phyloP scores from a whole-genome alignment of 2,888 invertebrate genomes.

The Lycocerus yunnanus region DNA sequence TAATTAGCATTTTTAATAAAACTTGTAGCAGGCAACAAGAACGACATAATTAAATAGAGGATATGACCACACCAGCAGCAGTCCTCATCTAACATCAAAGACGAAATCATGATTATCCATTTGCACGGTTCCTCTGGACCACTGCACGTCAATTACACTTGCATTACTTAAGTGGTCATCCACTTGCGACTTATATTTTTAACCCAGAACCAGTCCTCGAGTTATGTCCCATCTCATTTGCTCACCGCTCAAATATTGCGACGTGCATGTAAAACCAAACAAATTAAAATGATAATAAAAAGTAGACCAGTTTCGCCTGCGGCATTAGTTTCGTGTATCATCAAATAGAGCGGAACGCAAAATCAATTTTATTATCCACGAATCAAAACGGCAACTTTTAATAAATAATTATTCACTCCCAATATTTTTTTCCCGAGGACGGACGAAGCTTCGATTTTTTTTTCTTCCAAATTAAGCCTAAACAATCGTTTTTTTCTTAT shows the following conservation, averaged over 20 bases:
- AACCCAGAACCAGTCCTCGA: conserved; percentile 30
- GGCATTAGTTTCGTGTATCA: conserved; percentile 32
- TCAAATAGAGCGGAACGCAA: conserved; percentile 31
- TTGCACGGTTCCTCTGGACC: conserved; percentile 32
- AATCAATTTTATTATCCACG: not conserved
- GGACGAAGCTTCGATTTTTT: not conserved
- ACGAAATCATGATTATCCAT: not conserved
- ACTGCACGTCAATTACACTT: conserved; percentile 46
- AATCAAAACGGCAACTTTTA: not conserved
- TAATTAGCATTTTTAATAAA: not conserved
- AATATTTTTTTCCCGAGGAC: not conserved
- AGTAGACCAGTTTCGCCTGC: conserved; percentile 33
- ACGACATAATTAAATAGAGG: conserved; percentile 43
- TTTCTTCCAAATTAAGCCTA: not conserved
- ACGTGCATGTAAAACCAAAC: conserved; percentile 16
- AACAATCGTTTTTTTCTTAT: not conserved
- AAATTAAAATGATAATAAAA: conserved; percentile 26
- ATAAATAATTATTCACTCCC: not conserved
- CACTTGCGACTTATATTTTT: conserved; percentile 44
- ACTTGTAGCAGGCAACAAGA: not conserved
- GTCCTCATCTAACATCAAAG: conserved; percentile 25
- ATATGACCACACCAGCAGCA: conserved; percentile 37
- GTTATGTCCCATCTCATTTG: conserved; percentile 1
- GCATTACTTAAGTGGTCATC: conserved; percentile 49
- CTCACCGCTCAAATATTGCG: not conserved